These are phyloP conservation scores for Myiopsitta monachus DNA, from an alignment of 2,113 vertebrate species.

Conservation along the genomic window DNA sequence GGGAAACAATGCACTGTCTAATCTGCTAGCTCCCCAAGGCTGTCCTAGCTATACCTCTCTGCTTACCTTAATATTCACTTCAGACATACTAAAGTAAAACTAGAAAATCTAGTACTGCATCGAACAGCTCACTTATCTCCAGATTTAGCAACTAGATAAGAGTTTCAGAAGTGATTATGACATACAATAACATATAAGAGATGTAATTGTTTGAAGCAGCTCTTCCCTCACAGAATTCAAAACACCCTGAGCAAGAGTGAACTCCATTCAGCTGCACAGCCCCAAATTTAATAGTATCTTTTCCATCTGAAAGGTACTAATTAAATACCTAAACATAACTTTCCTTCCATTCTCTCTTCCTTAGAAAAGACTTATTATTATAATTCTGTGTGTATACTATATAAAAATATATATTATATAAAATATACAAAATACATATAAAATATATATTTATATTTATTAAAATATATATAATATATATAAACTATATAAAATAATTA, in stretches of 20 bases:
- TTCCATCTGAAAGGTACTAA: neutral
- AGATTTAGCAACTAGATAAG: neutral
- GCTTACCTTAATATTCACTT: neutral
- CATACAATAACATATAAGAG: neutral
- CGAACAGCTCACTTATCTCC: neutral
- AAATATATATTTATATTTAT: no score
- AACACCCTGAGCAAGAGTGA: neutral
- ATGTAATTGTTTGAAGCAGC: neutral
- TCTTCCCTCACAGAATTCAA: neutral
- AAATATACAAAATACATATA: no score
- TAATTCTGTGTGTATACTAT: neutral
- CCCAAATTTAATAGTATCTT: neutral
- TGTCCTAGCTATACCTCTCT: neutral
- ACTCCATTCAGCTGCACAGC: neutral
- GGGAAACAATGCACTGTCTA: neutral
- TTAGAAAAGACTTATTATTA: neutral
- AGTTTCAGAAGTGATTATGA: neutral
- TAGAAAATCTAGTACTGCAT: neutral
- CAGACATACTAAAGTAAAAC: neutral
- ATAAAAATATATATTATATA: no score
- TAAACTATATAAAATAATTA: constrained; percentile 24
- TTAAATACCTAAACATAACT: neutral
- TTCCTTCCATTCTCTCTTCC: neutral
- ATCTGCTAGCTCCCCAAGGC: neutral
- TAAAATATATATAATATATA: no score